A percentile compares a stretch with the other conserved stretches of the same genome.
Evolutionary conservation across 1,140 invertebrate species (phyloP).

Genomic region (Liolophura sinensis): DNA sequence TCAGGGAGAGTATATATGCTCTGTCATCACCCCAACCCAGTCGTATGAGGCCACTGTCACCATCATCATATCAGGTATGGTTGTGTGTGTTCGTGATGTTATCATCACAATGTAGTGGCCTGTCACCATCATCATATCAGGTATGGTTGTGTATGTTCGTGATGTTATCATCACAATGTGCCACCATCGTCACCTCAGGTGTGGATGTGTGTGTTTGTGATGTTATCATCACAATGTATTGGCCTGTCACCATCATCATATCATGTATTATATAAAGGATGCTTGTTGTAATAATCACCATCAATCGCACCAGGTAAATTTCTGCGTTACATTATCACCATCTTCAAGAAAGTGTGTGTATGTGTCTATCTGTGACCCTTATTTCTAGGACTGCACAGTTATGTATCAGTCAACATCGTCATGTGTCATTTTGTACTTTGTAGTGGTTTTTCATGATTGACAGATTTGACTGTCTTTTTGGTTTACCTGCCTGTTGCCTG

Average conservation of each 20-base stretch:
- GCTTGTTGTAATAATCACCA: too few relatives aligned
- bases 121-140: constrained; percentile 46
- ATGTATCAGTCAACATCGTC: too few relatives aligned
- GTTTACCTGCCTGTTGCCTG: not conserved
- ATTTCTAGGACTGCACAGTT: too few relatives aligned
- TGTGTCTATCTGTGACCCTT: too few relatives aligned
- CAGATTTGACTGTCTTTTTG: constrained; percentile 64
- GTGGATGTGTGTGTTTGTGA: constrained; percentile 1
- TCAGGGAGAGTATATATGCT: constrained; percentile 79
- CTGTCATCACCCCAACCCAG: constrained; percentile 22
- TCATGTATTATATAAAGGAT: too few relatives aligned
- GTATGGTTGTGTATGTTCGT: constrained; percentile 22
- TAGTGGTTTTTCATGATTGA: too few relatives aligned
- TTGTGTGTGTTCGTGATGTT: constrained; percentile 15
- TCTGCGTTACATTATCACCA: too few relatives aligned
- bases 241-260: too few relatives aligned
- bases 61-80: constrained; percentile 46
- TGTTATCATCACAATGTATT: too few relatives aligned
- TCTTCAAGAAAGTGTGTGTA: too few relatives aligned
- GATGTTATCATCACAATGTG: constrained; percentile 23
- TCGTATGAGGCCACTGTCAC: constrained; percentile 34
- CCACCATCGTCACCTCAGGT: constrained; percentile 50
- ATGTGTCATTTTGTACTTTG: too few relatives aligned
- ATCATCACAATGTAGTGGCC: constrained; percentile 17
- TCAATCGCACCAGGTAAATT: too few relatives aligned